Conservation (phyloP, 2,797 vertebrate species). For the Peromyscus melanophrys region DNA sequence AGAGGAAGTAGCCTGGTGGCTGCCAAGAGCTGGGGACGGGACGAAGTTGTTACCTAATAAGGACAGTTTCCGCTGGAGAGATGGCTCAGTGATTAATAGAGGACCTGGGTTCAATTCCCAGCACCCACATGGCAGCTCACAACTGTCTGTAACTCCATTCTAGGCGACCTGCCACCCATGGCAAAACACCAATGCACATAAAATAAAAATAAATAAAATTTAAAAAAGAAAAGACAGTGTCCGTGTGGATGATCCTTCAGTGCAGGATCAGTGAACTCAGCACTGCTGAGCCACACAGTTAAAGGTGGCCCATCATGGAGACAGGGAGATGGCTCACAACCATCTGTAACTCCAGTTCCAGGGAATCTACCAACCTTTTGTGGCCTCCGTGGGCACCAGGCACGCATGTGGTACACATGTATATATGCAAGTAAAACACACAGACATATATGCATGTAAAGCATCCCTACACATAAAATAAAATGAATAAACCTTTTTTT, state of each 20-base stretch:
- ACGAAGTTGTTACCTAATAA: accelerated
- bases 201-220: no score
- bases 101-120: no score
- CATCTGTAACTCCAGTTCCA: neutral
- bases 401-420: neutral
- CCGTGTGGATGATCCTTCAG: accelerated
- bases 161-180: no score
- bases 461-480: neutral
- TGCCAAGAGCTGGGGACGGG: no score
- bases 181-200: no score
- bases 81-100: no score
- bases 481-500: neutral
- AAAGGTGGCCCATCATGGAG: neutral
- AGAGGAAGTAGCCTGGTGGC: neutral
- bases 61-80: no score
- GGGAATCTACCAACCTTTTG: neutral
- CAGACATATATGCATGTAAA: neutral
- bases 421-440: neutral
- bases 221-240: neutral
- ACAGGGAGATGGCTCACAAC: neutral
- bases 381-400: neutral
- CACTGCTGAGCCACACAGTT: neutral
- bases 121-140: no score
- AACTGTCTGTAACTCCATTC: no score
- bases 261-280: accelerated